Conservation (phyloP, 1,140 invertebrate genomes). For the Drosophila tropicalis region DNA sequence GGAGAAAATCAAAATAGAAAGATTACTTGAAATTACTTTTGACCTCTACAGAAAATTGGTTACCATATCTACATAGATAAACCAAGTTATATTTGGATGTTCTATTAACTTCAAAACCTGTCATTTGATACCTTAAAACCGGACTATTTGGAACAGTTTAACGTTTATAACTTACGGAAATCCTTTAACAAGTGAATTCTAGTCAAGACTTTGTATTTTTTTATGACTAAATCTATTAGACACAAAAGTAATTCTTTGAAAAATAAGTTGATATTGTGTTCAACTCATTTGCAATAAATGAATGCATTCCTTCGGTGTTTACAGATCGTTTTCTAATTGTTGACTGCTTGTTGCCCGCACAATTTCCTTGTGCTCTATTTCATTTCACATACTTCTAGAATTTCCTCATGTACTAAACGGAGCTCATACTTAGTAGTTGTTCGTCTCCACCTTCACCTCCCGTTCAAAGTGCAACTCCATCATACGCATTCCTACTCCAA, state of each 20-base stretch:
- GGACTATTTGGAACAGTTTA: no score
- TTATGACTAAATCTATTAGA: no score
- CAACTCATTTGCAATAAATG: not conserved
- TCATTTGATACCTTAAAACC: no score
- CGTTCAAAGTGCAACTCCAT: not conserved
- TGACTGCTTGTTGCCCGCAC: not conserved
- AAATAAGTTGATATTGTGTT: no score
- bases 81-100: no score
- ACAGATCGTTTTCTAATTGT: conserved; percentile 1
- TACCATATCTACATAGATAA: no score
- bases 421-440: conserved; percentile 6
- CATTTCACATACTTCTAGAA: conserved; percentile 28
- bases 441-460: conserved; percentile 1
- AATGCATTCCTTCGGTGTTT: not conserved
- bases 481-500: conserved; percentile 27
- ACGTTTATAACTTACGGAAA: no score
- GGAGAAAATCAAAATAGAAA: not conserved
- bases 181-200: no score
- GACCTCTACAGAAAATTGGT: no score
- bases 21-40: not conserved
- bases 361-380: conserved; percentile 9
- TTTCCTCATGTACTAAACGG: conserved; percentile 19
- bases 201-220: no score
- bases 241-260: no score
- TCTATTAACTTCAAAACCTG: no score